A percentile compares a stretch with the other conserved stretches of the same genome.
phyloP scores from a whole-genome alignment of 2,113 vertebrate species.

The Tenrec ecaudatus region DNA sequence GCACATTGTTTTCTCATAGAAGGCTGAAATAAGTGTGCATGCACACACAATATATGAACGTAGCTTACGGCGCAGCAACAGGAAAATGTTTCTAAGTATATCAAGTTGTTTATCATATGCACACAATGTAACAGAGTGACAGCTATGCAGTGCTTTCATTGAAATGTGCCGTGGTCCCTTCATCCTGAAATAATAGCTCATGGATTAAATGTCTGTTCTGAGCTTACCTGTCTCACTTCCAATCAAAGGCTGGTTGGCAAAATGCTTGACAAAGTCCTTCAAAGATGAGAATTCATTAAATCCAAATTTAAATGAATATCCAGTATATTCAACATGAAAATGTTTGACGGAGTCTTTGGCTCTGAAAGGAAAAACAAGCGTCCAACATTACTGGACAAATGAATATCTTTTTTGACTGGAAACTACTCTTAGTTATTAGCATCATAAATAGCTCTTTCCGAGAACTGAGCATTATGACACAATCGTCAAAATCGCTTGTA shows the following conservation, averaged over 20 bases:
- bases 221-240: constrained; percentile 96
- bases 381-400: constrained; percentile 22
- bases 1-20: background rate
- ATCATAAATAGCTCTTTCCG: background rate
- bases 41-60: background rate
- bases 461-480: background rate
- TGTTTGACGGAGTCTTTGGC: constrained; percentile 98
- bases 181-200: background rate
- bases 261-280: constrained; percentile 94
- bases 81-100: background rate
- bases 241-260: constrained; percentile 97
- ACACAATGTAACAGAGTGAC: background rate
- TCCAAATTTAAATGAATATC: constrained; percentile 91
- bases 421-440: background rate
- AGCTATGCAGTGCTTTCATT: background rate
- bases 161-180: background rate
- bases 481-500: background rate
- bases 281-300: constrained; percentile 94
- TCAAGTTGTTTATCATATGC: background rate
- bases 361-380: constrained; percentile 83
- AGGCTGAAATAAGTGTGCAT: background rate
- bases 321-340: constrained; percentile 92
- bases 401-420: background rate
- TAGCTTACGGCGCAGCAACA: background rate
- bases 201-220: background rate